Evolutionary conservation across 92 coral and sea anemone species (phyloP).

Genomic region (Bergia puertoricense): DNA sequence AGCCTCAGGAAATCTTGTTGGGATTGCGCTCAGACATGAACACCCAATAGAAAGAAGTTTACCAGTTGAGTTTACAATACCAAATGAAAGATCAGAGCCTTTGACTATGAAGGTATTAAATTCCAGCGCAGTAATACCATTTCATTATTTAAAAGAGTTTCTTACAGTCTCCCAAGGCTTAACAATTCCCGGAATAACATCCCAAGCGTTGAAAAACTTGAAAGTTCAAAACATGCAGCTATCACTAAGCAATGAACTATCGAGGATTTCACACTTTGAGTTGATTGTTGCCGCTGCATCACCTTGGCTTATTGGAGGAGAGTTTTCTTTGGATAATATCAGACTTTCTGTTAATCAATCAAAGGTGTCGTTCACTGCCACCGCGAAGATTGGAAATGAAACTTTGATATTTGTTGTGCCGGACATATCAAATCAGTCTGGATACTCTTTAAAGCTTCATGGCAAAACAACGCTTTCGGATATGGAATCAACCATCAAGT

Average conservation of each 20-base stretch:
- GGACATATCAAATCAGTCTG: background rate
- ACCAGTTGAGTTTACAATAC: constrained; percentile 55
- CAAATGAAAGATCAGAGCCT: constrained; percentile 1
- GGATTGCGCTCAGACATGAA: background rate
- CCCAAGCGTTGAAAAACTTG: constrained; percentile 26
- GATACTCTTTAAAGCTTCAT: constrained; percentile 30
- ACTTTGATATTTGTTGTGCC: constrained; percentile 1
- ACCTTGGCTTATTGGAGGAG: constrained; percentile 39
- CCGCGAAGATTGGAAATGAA: constrained; percentile 9
- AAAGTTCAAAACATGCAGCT: constrained; percentile 32
- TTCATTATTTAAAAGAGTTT: constrained; percentile 34
- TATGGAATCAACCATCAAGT: constrained; percentile 12
- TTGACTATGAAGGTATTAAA: constrained; percentile 30
- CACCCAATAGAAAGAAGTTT: background rate
- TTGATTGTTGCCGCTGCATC: constrained; percentile 26
- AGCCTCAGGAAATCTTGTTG: constrained; percentile 45
- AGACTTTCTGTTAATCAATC: constrained; percentile 30
- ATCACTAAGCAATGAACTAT: constrained; percentile 20
- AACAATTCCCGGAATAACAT: constrained; percentile 34
- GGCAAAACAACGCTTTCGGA: background rate
- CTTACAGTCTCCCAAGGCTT: constrained; percentile 38
- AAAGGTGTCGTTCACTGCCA: constrained; percentile 21
- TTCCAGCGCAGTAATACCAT: constrained; percentile 19
- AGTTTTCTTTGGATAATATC: constrained; percentile 18
- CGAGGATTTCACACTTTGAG: constrained; percentile 26